These are phyloP conservation scores for Poicephalus gulielmi DNA, from an alignment of 2,113 vertebrate genomes.

Conservation along the genomic window DNA sequence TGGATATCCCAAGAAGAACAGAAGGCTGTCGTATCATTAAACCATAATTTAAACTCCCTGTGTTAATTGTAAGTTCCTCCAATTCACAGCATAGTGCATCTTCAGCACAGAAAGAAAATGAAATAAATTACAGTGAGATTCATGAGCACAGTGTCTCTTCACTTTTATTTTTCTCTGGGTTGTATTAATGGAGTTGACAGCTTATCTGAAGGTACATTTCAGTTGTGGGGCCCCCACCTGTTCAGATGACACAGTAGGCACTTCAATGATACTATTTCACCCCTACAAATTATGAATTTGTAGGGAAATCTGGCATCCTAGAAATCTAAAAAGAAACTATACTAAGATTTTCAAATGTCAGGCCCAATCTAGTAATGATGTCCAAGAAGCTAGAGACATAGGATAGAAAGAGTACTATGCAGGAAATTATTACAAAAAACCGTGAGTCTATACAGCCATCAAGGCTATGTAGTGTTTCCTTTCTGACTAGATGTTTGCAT, in stretches of 20 bases:
- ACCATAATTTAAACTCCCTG: background rate
- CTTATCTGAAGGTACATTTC: background rate
- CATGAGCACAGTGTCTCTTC: background rate
- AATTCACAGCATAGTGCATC: background rate
- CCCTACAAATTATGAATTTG: background rate
- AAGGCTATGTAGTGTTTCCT: background rate
- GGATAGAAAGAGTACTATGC: background rate
- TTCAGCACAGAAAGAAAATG: background rate
- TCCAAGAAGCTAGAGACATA: background rate
- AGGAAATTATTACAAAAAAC: background rate
- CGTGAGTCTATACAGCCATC: background rate
- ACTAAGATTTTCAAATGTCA: background rate
- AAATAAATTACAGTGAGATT: background rate
- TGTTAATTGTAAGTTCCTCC: background rate
- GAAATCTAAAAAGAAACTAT: background rate
- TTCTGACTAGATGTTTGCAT: background rate
- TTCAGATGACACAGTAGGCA: background rate
- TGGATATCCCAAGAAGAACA: background rate
- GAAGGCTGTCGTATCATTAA: background rate
- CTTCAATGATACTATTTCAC: background rate
- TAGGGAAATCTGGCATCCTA: background rate
- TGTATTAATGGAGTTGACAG: background rate
- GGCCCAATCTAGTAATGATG: background rate
- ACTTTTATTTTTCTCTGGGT: background rate
- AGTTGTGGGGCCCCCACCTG: background rate